Evolutionary conservation across 2,113 vertebrate genomes (phyloP).

Genomic region (Tachuris rubrigastra): DNA sequence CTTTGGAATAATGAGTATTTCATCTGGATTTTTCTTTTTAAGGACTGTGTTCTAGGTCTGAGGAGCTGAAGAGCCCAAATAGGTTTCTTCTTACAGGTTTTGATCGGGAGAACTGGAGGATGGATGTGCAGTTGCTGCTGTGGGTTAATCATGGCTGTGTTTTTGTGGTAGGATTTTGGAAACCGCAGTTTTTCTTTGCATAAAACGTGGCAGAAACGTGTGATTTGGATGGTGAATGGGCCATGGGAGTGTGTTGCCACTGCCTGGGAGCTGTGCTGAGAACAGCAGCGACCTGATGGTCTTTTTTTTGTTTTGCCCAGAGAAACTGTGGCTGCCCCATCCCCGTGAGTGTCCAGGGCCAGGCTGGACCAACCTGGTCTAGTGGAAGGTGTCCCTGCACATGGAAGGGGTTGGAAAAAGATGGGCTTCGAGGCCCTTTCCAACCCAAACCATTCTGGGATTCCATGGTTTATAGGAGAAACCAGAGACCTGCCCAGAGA

Average conservation of each 20-base stretch:
- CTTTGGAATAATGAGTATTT: background rate
- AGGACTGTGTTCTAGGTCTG: background rate
- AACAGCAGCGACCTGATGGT: background rate
- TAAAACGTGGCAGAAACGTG: fast-evolving
- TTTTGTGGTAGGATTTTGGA: background rate
- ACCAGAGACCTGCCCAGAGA: background rate
- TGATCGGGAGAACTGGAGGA: background rate
- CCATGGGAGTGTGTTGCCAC: background rate
- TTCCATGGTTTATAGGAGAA: background rate
- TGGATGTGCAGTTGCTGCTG: background rate
- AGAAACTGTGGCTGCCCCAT: background rate
- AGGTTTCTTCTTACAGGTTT: fast-evolving
- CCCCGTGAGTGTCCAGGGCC: background rate
- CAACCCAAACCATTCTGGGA: background rate
- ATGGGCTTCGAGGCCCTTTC: background rate
- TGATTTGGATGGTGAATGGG: background rate
- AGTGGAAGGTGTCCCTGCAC: background rate
- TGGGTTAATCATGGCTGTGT: no score
- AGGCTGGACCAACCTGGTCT: background rate
- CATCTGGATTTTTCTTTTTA: background rate
- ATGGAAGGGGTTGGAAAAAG: background rate
- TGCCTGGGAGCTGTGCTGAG: background rate
- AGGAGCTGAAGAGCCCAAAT: fast-evolving
- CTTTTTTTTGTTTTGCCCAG: background rate
- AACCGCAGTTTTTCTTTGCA: background rate